Conservation (phyloP, 2,113 vertebrate genomes). For the human (Homo sapiens) region DNA sequence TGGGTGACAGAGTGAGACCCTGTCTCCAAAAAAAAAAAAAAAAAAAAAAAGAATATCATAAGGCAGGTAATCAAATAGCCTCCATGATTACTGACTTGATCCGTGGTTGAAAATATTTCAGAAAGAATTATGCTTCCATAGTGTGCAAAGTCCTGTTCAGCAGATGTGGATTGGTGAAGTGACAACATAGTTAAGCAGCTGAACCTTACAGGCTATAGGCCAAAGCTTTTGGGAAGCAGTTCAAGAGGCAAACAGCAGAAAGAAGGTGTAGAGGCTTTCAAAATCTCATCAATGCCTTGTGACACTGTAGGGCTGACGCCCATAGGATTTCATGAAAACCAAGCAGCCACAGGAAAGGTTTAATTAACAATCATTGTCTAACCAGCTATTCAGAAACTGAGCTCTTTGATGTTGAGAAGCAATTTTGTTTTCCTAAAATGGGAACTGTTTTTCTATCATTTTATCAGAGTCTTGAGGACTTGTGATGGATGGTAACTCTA, state of each 20-base stretch:
- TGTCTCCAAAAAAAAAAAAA: too few species aligned
- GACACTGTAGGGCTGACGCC: background rate
- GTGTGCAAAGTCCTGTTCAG: background rate
- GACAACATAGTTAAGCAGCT: background rate
- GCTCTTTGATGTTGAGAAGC: slow-evolving; percentile 24
- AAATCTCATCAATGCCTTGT: background rate
- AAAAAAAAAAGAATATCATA: background rate
- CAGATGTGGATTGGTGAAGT: background rate
- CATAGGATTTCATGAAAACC: background rate
- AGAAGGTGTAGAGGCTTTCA: background rate
- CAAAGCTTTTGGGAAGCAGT: background rate
- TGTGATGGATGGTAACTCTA: background rate
- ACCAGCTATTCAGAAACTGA: background rate
- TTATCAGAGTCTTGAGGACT: background rate
- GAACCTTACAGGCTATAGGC: background rate
- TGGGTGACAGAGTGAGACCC: too few species aligned
- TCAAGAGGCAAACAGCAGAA: background rate
- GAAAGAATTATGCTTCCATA: background rate
- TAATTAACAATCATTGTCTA: background rate
- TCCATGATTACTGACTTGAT: slow-evolving; percentile 19
- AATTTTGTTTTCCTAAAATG: background rate
- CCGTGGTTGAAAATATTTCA: background rate
- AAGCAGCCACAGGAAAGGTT: background rate
- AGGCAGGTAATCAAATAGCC: background rate
- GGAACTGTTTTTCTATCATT: background rate